Evolutionary conservation across 2,797 vertebrate genomes (phyloP), one percentile per base, ranked within the genome.

Genomic region (Lophotriccus pileatus): DNA sequence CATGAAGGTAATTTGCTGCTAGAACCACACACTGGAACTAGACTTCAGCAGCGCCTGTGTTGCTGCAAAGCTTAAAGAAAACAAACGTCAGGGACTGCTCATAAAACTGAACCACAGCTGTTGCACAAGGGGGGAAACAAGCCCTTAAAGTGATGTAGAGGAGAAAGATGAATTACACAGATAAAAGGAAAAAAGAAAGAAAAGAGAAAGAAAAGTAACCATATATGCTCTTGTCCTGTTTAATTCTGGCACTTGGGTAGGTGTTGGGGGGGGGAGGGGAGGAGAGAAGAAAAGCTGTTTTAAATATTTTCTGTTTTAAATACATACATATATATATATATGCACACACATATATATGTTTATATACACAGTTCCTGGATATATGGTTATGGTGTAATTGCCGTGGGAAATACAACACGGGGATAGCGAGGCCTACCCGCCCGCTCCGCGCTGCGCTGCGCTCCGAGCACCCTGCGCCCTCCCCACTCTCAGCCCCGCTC

Each of bases 331-430:
- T 4, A 23, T 3, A 18, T 8, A 17, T 3, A 28, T 2, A 28
- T 18, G 36, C 19, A 17, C 22, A 24, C 4, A 10, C 11, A 46
- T 12, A 23, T 43, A 43, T 43, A n/a, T n/a, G n/a, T n/a, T n/a
- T n/a, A n/a, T n/a, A 4, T 3, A 2, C 4, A 2, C 25, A 19
- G 17, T 25, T 4, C 7, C 25, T 6, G 43, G 7, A 2, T 6
- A 6, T 1, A 3, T 0, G 16, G 34, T 39, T 24, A 10, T 5
- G 0, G 6, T 7, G n/a, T 1, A 1, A 7, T 3, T 4, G 44
- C 3, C 3, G 7, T 1, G 34, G 19, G 10, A 1, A 50, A 27
- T 2, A 11, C 49, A 7, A 10, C 27, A 17, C 49, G 27, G 49
- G 16, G 5, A 50, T 4, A 11, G 6, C 49, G 27, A 5, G 37